Evolutionary conservation across 1,140 invertebrate genomes (phyloP).

Genomic region (Cherax quadricarinatus): DNA sequence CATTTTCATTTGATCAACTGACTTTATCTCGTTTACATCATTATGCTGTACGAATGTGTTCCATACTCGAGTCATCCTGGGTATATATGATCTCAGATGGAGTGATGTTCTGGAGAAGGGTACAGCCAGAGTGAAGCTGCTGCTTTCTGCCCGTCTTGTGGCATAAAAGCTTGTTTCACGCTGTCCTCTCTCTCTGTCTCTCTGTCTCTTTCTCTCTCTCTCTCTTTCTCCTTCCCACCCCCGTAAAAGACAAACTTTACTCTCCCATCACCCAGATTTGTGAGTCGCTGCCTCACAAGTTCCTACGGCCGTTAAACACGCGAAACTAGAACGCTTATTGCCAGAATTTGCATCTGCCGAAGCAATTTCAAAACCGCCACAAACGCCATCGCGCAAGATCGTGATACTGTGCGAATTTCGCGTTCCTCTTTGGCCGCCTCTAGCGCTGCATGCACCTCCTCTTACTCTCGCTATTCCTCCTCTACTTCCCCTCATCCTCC

Average conservation of each 20-base stretch:
- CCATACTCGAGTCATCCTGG: no score
- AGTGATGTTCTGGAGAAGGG: no score
- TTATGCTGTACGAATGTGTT: no score
- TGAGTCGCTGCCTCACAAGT: not conserved
- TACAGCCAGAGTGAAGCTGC: no score
- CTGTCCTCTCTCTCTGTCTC: no score
- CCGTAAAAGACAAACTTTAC: conserved; percentile 15
- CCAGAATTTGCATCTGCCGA: conserved; percentile 9
- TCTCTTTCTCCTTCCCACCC: not conserved
- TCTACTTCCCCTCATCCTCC: not conserved
- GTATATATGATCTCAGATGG: no score
- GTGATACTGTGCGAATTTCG: no score
- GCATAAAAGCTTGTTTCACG: no score
- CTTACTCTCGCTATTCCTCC: not conserved
- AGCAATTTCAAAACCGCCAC: not conserved
- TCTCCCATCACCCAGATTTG: conserved; percentile 2
- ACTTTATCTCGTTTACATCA: no score
- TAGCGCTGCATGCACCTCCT: not conserved
- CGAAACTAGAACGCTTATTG: not conserved
- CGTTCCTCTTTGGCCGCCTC: no score
- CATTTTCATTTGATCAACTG: no score
- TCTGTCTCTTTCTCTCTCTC: not conserved
- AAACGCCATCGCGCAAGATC: not conserved
- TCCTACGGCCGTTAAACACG: not conserved
- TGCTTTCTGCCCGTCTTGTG: no score